Percentiles rank a stretch among this genome's conserved stretches.
These are phyloP conservation scores for Ophion obscuratus DNA, from an alignment of 2,888 invertebrate genomes.

Conservation along the genomic window DNA sequence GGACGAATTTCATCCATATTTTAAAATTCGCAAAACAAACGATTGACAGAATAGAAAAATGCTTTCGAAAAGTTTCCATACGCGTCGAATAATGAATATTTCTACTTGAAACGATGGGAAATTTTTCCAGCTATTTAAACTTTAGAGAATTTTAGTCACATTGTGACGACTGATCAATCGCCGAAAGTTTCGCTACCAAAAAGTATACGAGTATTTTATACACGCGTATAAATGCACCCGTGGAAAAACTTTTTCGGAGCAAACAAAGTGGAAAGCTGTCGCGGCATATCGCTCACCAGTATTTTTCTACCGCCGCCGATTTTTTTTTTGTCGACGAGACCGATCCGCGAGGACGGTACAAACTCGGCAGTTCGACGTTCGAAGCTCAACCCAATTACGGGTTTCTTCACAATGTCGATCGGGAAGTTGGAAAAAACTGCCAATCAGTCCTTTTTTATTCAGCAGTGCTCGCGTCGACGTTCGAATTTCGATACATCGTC, in stretches of 20 bases:
- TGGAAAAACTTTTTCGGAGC: not conserved
- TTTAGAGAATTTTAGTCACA: no score
- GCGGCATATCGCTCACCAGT: not conserved
- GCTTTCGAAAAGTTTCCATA: no score
- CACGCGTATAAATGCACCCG: not conserved
- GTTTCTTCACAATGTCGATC: slow-evolving; percentile 16
- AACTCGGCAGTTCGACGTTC: slow-evolving; percentile 34
- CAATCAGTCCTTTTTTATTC: slow-evolving; percentile 14
- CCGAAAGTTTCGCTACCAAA: not conserved
- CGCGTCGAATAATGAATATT: no score
- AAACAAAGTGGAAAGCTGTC: slow-evolving; percentile 9
- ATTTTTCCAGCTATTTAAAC: no score
- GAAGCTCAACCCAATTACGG: slow-evolving; percentile 57
- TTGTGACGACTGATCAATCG: not conserved
- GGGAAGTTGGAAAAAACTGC: slow-evolving; percentile 27
- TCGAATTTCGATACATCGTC: slow-evolving; percentile 6
- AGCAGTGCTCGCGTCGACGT: not conserved
- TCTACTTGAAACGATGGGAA: no score
- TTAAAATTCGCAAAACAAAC: no score
- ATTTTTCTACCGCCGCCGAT: slow-evolving; percentile 19
- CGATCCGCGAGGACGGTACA: not conserved
- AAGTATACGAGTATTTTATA: not conserved
- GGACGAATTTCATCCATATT: no score
- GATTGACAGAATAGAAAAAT: no score
- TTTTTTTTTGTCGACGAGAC: slow-evolving; percentile 30